These are phyloP conservation scores for Hyalella azteca DNA, from an alignment of 2,888 invertebrate species.

Conservation along the genomic window DNA sequence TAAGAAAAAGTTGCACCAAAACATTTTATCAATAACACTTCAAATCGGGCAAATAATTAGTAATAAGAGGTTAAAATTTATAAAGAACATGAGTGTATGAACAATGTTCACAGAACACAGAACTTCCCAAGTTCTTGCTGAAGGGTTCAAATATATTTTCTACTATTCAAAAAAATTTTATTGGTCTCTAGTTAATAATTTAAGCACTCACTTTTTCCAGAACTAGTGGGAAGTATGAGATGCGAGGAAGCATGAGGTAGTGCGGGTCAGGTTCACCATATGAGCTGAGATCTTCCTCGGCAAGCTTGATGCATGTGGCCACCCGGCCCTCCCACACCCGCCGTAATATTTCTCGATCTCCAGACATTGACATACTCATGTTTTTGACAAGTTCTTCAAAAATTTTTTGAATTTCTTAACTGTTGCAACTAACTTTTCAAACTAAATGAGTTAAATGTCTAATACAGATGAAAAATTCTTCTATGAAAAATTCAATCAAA, in stretches of 20 bases:
- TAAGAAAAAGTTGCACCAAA: conserved; percentile 1
- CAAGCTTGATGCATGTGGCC: conserved; percentile 88
- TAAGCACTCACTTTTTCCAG: conserved; percentile 80
- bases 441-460: too few relatives aligned
- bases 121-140: background rate
- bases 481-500: too few relatives aligned
- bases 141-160: background rate
- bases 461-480: too few relatives aligned
- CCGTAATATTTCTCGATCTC: conserved; percentile 90
- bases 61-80: background rate
- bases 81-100: too few relatives aligned
- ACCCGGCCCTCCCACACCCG: conserved; percentile 96
- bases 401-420: background rate
- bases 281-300: conserved; percentile 85
- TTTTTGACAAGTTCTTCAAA: background rate
- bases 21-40: background rate
- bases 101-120: background rate
- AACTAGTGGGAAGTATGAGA: conserved; percentile 92
- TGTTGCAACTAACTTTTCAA: too few relatives aligned
- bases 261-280: conserved; percentile 90
- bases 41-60: background rate
- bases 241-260: conserved; percentile 89
- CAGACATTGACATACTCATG: conserved; percentile 74
- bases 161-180: too few relatives aligned
- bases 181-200: background rate